Evolutionary conservation across 2,888 invertebrate species (phyloP), one percentile per base, ranked within the genome.

Genomic region (Drosophila cognata): DNA sequence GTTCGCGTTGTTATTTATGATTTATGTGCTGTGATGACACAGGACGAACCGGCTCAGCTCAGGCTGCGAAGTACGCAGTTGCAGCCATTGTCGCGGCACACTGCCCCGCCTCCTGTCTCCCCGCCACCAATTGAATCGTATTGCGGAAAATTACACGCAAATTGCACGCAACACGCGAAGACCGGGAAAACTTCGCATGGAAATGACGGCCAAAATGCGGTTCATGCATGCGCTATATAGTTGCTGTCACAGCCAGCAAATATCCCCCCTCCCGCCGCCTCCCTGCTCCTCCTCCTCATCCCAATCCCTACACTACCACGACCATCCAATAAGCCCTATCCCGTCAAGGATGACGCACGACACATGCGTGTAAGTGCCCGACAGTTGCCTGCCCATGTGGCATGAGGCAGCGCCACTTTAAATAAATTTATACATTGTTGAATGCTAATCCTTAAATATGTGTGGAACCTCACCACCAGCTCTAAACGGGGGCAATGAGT

Each of bases 101-200:
- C 28, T n/a, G 33, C 16, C 2, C n/a, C 35, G 31, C 31, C 59
- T 43, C 41, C 33, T 33, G 33, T 2, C 4, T 16, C 21, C 38
- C 58, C 11, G 21, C 41, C 21, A 21, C n/a, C 21, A 16, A 4
- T 55, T n/a, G n/a, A 28, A 4, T 36, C 1, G 25, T 53, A 38
- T 36, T 58, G 46, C 18, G 74, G 61, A 74, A 82, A 80, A 89
- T 89, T 86, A 89, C 90, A 89, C 90, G 82, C 85, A 86, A 86
- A 86, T 89, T 86, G 85, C 90, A 86, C 85, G 90, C 85, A 89
- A 85, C 85, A 86, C 90, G 85, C 85, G 59, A 86, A 89, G 68
- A 71, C 68, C 58, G 66, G 66, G 38, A 35, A 82, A 80, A 81
- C 63, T 80, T 84, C 56, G 77, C 71, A 74, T 88, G 90, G 80